Conservation (phyloP, 1,140 invertebrate species). For the Anadara kagoshimensis region DNA sequence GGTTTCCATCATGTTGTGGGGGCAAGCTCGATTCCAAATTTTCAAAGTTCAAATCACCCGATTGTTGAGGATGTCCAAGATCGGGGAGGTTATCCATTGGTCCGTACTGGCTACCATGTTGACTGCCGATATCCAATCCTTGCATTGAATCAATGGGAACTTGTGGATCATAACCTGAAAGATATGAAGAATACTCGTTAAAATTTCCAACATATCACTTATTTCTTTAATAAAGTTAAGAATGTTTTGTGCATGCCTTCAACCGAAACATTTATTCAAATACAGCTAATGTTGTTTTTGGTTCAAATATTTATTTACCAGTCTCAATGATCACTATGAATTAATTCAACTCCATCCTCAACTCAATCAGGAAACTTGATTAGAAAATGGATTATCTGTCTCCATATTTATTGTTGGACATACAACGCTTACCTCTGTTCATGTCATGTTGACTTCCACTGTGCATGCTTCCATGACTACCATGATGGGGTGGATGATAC, state of each 20-base stretch:
- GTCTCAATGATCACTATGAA: too few species aligned
- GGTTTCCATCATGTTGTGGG: conserved; percentile 84
- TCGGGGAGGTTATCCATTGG: conserved; percentile 89
- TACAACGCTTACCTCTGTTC: conserved; percentile 45
- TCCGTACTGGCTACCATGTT: conserved; percentile 78
- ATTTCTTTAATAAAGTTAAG: too few species aligned
- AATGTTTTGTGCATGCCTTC: too few species aligned
- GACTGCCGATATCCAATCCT: conserved; percentile 90
- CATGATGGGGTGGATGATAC: conserved; percentile 82
- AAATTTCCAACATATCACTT: too few species aligned
- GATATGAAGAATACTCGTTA: too few species aligned
- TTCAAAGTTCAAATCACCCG: conserved; percentile 87
- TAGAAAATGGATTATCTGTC: too few species aligned
- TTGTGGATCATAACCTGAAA: conserved; percentile 92
- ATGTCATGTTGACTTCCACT: conserved; percentile 58
- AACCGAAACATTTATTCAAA: too few species aligned
- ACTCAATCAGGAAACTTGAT: too few species aligned
- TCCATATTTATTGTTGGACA: too few species aligned
- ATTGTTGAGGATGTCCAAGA: conserved; percentile 76
- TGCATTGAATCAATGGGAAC: conserved; percentile 98
- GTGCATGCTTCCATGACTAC: conserved; percentile 65
- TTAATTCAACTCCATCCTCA: too few species aligned
- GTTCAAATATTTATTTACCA: too few species aligned
- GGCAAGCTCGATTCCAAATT: conserved; percentile 81
- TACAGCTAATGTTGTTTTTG: too few species aligned